A percentile compares a stretch with the other conserved stretches of the same genome.
Evolutionary conservation across 2,888 invertebrate species (phyloP).

Genomic region (Callyntrura sp.): DNA sequence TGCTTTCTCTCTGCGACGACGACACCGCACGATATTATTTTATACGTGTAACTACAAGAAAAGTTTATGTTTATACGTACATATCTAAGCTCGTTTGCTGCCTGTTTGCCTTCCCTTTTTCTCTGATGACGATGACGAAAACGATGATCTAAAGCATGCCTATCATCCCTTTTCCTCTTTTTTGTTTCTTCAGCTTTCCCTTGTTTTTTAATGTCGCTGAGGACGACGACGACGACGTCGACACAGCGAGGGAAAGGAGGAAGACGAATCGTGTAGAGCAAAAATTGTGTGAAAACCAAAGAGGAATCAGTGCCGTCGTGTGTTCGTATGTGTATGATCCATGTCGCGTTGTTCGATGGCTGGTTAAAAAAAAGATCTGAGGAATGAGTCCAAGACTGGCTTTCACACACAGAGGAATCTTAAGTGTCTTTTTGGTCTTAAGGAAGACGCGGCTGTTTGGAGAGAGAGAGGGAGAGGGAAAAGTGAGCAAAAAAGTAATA

Average conservation of each 20-base stretch:
- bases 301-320: background rate
- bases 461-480: conserved; percentile 18
- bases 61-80: conserved; percentile 11
- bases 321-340: no score
- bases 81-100: conserved; percentile 9
- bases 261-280: conserved; percentile 1
- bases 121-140: conserved; percentile 40
- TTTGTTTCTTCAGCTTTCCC: conserved; percentile 26
- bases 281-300: background rate
- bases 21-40: conserved; percentile 28
- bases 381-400: conserved; percentile 12
- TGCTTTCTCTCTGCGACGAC: no score
- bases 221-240: background rate
- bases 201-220: conserved; percentile 13
- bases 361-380: conserved; percentile 51
- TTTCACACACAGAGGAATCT: conserved; percentile 46
- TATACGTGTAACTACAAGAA: background rate
- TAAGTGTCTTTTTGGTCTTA: conserved; percentile 58
- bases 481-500: conserved; percentile 40
- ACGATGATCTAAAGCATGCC: conserved; percentile 42
- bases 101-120: conserved; percentile 21
- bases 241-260: background rate
- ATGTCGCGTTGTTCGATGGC: no score
- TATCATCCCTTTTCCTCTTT: conserved; percentile 23
- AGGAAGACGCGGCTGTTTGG: conserved; percentile 24